Base-by-base conservation (phyloP, 2,888 invertebrate genomes). In the Nomada fabriciana region DNA sequence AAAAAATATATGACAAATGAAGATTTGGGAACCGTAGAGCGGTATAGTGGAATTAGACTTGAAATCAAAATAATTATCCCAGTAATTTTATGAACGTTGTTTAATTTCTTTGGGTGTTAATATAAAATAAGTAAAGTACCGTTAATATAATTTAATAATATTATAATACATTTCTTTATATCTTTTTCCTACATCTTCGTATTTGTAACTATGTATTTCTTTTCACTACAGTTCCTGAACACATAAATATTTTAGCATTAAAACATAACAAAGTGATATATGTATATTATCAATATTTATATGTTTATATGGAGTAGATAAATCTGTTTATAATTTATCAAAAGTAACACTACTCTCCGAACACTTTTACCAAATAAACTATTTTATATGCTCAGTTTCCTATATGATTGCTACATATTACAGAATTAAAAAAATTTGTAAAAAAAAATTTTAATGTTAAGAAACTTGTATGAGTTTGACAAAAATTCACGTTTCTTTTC, bases 51-150 rank as follows among this genome's bases (percentile, higher is more conserved):
- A 36, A 36, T 36, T 36, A 36, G 7, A 36, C 5, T 36, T 36
- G 36, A 36, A 36, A 36, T 36, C 36, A 36, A 36, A 36, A 36
- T 36, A 36, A 36, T 7, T 36, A 7, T 36, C 29, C 29, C 5
- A 29, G 29, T 29, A 53, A 53, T 20, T 53, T 9, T 13, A 20
- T 53, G 9, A 20, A 53, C 5, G 20, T 53, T n/a, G 20, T 53
- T 53, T 20, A 10, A 20, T 55, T 55, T 20, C 20, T 1, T 11
- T 47, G 11, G 15, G 20, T n/a, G 9, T 36, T 60, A 59, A 70
- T 43, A 42, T 65, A 3, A 42, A 67, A 36, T 61, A 60, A 63
- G 23, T 50, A 23, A 75, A 69, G 15, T 18, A 61, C 29, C 36
- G 20, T 36, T 13, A 57, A 42, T 57, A 36, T 61, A 29, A 23